Percentiles rank a stretch among this genome's conserved stretches.
phyloP scores from a whole-genome alignment of 2,797 vertebrate genomes.

The Rachycentron canadum region DNA sequence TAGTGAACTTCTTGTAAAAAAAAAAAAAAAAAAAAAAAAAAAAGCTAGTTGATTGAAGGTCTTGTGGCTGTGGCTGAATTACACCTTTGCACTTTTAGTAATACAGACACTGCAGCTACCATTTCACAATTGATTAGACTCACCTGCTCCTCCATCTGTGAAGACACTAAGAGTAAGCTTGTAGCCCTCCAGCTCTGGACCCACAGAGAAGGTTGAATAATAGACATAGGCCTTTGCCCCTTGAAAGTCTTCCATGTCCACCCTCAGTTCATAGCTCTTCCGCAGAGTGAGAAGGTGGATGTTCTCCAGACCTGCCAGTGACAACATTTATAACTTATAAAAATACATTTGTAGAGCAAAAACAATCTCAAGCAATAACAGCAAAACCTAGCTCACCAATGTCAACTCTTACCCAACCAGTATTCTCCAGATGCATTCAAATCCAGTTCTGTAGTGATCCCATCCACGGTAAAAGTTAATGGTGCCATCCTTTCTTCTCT shows the following conservation, averaged over 20 bases:
- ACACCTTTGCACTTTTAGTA: neutral
- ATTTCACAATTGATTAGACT: slow-evolving; percentile 1
- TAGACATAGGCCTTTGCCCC: slow-evolving; percentile 31
- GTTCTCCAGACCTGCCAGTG: slow-evolving; percentile 60
- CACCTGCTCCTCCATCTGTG: slow-evolving; percentile 62
- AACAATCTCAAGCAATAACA: neutral
- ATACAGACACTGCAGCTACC: neutral
- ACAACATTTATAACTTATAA: too few relatives aligned
- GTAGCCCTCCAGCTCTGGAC: slow-evolving; percentile 54
- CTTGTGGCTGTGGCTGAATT: too few relatives aligned
- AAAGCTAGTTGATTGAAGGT: neutral
- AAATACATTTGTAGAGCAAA: too few relatives aligned
- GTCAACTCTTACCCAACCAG: slow-evolving; percentile 81
- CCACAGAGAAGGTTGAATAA: slow-evolving; percentile 64
- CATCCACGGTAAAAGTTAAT: slow-evolving; percentile 84
- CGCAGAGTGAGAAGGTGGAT: slow-evolving; percentile 56
- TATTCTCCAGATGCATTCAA: slow-evolving; percentile 83
- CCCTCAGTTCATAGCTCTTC: slow-evolving; percentile 59
- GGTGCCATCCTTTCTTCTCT: slow-evolving; percentile 83
- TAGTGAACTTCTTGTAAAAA: slow-evolving; percentile 36
- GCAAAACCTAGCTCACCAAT: neutral
- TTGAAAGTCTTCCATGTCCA: slow-evolving; percentile 67
- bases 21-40: too few relatives aligned
- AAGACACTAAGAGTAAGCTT: slow-evolving; percentile 34
- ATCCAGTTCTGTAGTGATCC: slow-evolving; percentile 82